A percentile compares a stretch with the other conserved stretches of the same genome.
Evolutionary conservation across 2,888 invertebrate genomes (phyloP).

Genomic region (Dryomyza anilis): DNA sequence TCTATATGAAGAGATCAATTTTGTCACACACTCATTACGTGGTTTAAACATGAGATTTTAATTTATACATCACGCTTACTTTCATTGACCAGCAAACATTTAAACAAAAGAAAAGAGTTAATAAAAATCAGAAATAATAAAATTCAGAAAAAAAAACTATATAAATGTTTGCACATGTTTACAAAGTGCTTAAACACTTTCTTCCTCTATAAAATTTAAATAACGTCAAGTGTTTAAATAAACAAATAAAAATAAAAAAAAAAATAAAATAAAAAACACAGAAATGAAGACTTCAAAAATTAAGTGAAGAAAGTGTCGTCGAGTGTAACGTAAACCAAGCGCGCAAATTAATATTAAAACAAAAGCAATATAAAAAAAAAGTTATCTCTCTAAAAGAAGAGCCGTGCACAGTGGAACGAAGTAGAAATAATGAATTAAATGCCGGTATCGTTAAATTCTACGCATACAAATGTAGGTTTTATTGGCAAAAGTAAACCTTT

Average conservation of each 20-base stretch:
- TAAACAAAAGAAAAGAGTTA: background rate
- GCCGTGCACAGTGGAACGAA: background rate
- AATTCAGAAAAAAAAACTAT: background rate
- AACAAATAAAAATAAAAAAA: background rate
- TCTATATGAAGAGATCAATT: too few relatives aligned
- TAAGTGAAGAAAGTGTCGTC: background rate
- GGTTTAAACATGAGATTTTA: background rate
- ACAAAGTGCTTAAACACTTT: constrained; percentile 16
- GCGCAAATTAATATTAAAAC: constrained; percentile 4
- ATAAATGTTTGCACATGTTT: constrained; percentile 9
- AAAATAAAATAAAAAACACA: background rate
- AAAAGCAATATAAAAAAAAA: constrained; percentile 4
- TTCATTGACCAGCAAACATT: background rate
- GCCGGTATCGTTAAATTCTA: constrained; percentile 6
- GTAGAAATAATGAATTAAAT: background rate
- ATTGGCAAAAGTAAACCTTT: background rate
- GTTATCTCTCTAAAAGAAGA: background rate
- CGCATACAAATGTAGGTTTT: background rate
- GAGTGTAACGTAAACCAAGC: constrained; percentile 2
- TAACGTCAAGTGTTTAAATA: background rate
- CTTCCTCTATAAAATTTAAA: constrained; percentile 13
- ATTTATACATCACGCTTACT: background rate
- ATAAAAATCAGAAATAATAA: background rate
- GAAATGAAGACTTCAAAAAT: background rate
- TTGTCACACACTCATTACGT: background rate